Percentiles rank a stretch among this genome's conserved stretches.
These are phyloP conservation scores for Monochamus saltuarius DNA, from an alignment of 1,140 invertebrate genomes.

Conservation along the genomic window DNA sequence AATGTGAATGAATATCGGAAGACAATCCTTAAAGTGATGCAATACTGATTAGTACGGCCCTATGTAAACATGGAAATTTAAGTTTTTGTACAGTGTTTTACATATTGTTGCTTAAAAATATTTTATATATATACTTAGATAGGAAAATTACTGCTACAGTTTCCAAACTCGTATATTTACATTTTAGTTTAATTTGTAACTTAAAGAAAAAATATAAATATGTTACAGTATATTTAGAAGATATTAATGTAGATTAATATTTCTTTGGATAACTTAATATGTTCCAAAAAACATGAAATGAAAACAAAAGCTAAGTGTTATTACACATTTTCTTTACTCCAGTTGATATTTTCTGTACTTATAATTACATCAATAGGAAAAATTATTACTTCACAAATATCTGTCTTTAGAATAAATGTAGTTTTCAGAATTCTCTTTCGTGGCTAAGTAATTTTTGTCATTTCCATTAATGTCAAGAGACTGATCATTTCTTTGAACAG, in stretches of 20 bases:
- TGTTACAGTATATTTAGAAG: background rate
- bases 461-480: too few species aligned
- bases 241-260: conserved; percentile 19
- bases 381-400: too few species aligned
- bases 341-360: too few species aligned
- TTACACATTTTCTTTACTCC: background rate
- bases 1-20: conserved; percentile 24
- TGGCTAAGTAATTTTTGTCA: too few species aligned
- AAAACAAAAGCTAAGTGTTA: conserved; percentile 13
- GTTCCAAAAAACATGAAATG: conserved; percentile 11
- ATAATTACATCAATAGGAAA: too few species aligned
- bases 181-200: background rate
- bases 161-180: conserved; percentile 5
- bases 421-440: too few species aligned
- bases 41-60: conserved; percentile 21
- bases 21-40: conserved; percentile 42
- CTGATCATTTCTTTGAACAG: too few species aligned
- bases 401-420: too few species aligned
- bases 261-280: conserved; percentile 15
- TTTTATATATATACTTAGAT: background rate
- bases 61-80: conserved; percentile 20
- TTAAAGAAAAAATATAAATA: conserved; percentile 20
- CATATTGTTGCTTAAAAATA: background rate
- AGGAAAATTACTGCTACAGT: background rate
- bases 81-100: conserved; percentile 2